phyloP scores from a whole-genome alignment of 1,140 invertebrate genomes.

The Trigoniulus corallinus region DNA sequence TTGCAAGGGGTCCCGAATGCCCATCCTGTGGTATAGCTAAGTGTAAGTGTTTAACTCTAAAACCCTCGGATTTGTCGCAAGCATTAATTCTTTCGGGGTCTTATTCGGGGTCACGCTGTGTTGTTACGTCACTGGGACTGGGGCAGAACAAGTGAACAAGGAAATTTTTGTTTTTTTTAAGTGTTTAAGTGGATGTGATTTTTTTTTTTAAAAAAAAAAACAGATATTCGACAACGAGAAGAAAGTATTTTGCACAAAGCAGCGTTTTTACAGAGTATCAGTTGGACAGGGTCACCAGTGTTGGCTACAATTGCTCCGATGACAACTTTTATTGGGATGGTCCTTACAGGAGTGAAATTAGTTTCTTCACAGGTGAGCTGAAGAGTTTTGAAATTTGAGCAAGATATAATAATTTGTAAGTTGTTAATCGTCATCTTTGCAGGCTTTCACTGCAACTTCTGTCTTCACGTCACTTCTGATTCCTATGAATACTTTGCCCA shows the following conservation, averaged over 20 bases:
- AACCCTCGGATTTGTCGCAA: too few relatives aligned
- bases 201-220: background rate
- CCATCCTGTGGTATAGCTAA: too few relatives aligned
- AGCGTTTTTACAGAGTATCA: conserved; percentile 4
- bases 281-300: background rate
- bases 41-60: too few relatives aligned
- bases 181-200: too few relatives aligned
- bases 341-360: background rate
- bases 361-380: conserved; percentile 4
- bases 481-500: conserved; percentile 1
- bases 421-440: background rate
- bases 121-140: too few relatives aligned
- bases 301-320: background rate
- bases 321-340: background rate
- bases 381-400: too few relatives aligned
- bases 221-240: conserved; percentile 2
- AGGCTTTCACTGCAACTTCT: conserved; percentile 3
- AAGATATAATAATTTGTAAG: background rate
- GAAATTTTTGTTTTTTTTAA: too few relatives aligned
- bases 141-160: too few relatives aligned
- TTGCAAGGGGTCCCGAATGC: too few relatives aligned
- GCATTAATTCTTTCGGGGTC: too few relatives aligned
- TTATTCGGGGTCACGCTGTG: too few relatives aligned
- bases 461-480: conserved; percentile 1
- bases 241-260: conserved; percentile 1